Conservation (phyloP, 2,113 vertebrate species). For the Centropristis striata region DNA sequence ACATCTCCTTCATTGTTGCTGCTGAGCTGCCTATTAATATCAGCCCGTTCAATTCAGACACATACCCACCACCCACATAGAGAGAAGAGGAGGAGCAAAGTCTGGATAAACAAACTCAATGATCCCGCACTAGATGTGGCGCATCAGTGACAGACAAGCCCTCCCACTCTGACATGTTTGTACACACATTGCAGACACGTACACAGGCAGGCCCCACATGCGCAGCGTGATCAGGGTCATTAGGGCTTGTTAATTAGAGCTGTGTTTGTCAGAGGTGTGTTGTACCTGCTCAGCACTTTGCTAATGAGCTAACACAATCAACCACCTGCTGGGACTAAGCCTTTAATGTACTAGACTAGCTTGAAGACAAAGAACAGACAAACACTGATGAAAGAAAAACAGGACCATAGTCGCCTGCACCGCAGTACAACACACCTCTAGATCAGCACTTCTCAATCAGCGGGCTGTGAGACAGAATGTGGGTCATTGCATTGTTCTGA, state of each 20-base stretch:
- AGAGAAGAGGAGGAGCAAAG: constrained; percentile 8
- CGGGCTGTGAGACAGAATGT: not conserved
- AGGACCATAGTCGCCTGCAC: not conserved
- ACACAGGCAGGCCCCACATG: constrained; percentile 32
- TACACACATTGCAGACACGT: constrained; percentile 41
- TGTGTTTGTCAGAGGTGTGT: constrained; percentile 72
- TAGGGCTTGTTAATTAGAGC: constrained; percentile 80
- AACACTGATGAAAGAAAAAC: constrained; percentile 39
- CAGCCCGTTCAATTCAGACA: constrained; percentile 14
- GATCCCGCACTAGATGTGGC: constrained; percentile 31
- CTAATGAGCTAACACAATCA: constrained; percentile 80
- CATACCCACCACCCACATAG: constrained; percentile 4
- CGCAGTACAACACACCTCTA: not conserved
- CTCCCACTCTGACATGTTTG: constrained; percentile 57
- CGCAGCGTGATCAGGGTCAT: constrained; percentile 65
- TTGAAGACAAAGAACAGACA: constrained; percentile 47
- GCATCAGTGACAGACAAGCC: constrained; percentile 54
- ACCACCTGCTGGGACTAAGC: constrained; percentile 74
- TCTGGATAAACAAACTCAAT: constrained; percentile 52
- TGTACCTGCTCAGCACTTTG: constrained; percentile 81
- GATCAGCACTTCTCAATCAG: constrained; percentile 26
- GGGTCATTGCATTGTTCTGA: not conserved
- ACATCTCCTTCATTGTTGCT: constrained; percentile 16
- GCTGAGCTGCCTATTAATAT: constrained; percentile 24
- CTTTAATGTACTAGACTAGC: constrained; percentile 60